Conservation (phyloP, 2,113 vertebrate species). For the Sceloporus undulatus region DNA sequence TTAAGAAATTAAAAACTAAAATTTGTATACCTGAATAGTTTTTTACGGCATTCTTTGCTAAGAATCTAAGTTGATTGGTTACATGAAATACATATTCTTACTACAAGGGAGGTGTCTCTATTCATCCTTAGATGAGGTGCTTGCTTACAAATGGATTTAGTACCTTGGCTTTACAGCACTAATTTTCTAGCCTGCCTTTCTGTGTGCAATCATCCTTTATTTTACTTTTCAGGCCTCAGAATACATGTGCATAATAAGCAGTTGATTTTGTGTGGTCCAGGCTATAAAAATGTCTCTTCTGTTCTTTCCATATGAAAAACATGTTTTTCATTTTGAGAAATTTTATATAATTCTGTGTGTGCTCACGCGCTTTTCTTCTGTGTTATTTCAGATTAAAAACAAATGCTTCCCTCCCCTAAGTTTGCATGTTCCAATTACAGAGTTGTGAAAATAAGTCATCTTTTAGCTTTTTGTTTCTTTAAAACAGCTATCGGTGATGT, state of each 20-base stretch:
- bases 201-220: slow-evolving; percentile 70
- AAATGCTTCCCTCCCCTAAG: slow-evolving; percentile 89
- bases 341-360: slow-evolving; percentile 91
- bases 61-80: slow-evolving; percentile 38
- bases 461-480: slow-evolving; percentile 83
- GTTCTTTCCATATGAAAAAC: slow-evolving; percentile 91
- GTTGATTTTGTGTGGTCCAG: slow-evolving; percentile 96
- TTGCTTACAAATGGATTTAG: slow-evolving; percentile 27
- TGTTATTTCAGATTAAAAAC: slow-evolving; percentile 92
- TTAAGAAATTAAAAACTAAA: neutral
- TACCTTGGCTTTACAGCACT: slow-evolving; percentile 30
- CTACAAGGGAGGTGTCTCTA: slow-evolving; percentile 3
- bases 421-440: slow-evolving; percentile 96
- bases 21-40: slow-evolving; percentile 2
- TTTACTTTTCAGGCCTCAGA: slow-evolving; percentile 77
- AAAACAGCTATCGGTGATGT: slow-evolving; percentile 93
- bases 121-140: slow-evolving; percentile 66
- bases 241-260: slow-evolving; percentile 83
- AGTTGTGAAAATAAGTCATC: slow-evolving; percentile 98
- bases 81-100: slow-evolving; percentile 14
- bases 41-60: slow-evolving; percentile 4
- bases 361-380: slow-evolving; percentile 72
- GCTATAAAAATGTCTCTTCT: slow-evolving; percentile 88
- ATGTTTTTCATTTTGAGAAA: slow-evolving; percentile 96
- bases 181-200: slow-evolving; percentile 66